phyloP scores from a whole-genome alignment of 2,113 vertebrate genomes.

The Arothron firmamentum region DNA sequence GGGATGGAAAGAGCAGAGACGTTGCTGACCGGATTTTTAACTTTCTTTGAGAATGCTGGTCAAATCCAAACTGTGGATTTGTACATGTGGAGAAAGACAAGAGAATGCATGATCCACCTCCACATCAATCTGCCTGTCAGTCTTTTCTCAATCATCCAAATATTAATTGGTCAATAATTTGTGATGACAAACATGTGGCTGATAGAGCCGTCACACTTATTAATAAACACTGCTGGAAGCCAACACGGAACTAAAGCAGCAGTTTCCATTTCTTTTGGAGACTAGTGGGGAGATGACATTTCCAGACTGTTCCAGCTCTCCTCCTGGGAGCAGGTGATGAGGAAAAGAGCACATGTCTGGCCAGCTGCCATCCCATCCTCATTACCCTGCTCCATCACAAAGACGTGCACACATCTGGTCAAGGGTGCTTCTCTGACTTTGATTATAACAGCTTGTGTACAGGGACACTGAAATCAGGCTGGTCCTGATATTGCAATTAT shows the following conservation, averaged over 20 bases:
- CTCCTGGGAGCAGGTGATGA: constrained; percentile 19
- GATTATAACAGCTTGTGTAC: constrained; percentile 3
- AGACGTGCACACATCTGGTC: constrained; percentile 27
- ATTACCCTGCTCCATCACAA: constrained; percentile 7
- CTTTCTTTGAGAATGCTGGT: too few relatives aligned
- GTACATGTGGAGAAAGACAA: too few relatives aligned
- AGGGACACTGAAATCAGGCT: neutral
- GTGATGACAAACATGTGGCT: too few relatives aligned
- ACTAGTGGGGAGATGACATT: neutral
- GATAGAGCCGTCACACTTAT: neutral
- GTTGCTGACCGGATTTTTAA: too few relatives aligned
- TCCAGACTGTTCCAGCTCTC: constrained; percentile 17
- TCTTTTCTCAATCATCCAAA: too few relatives aligned
- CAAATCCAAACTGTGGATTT: too few relatives aligned
- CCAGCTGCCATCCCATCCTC: constrained; percentile 10
- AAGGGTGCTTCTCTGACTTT: accelerated
- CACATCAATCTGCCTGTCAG: too few relatives aligned
- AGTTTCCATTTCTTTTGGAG: neutral
- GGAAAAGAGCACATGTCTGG: constrained; percentile 10
- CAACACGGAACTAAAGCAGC: neutral
- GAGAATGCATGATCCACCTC: too few relatives aligned
- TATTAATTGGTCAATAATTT: too few relatives aligned
- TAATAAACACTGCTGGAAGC: neutral
- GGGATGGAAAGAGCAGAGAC: too few relatives aligned
- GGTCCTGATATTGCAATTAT: constrained; percentile 3